Evolutionary conservation across 2,797 vertebrate genomes (phyloP), one percentile per base, ranked within the genome.

Genomic region (Cichlasoma orientale): DNA sequence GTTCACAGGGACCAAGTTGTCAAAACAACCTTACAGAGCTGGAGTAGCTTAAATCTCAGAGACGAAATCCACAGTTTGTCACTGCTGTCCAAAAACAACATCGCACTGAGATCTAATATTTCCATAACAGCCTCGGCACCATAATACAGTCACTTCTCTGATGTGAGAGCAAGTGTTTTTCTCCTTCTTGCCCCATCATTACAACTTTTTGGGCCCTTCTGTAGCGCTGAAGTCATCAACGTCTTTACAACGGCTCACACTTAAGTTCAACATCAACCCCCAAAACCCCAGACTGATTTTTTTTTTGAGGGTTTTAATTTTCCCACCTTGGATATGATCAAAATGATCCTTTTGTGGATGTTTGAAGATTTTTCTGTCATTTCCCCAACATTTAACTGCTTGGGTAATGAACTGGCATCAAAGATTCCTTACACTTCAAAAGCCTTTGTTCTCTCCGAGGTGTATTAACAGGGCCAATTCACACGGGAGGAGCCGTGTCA

Each of bases 1-100:
- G 83, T 90, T 93, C 89, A 85, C 85, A 66, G 80, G 75, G 85
- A 89, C 88, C 79, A 78, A 83, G 87, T 82, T 89, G 91, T 93
- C 90, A 91, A 88, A 90, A 88, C 86, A 90, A 82, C 82, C 80
- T 86, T 21, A 57, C 61, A 74, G 74, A 23, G 50, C 73, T 70
- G 38, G 25, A 87, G 79, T 80, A 72, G 77, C 72, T 92, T 87
- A 85, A 90, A 89, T 82, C 83, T 86, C 57, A 18, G 68, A 70
- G 70, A 88, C 59, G 31, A 80, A 86, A 86, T 56, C 12, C 1
- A 33, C 54, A 75, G 77, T 82, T 75, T 88, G 86, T 87, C 88
- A 86, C 36, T 6, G 2, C 12, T 23, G 75, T 83, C 73, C 78
- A 78, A 74, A 72, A 88, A 79, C 71, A 73, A 70, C 72, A 84